Base-by-base conservation (phyloP, 2,888 invertebrate genomes). In the Drosophila falleni region DNA sequence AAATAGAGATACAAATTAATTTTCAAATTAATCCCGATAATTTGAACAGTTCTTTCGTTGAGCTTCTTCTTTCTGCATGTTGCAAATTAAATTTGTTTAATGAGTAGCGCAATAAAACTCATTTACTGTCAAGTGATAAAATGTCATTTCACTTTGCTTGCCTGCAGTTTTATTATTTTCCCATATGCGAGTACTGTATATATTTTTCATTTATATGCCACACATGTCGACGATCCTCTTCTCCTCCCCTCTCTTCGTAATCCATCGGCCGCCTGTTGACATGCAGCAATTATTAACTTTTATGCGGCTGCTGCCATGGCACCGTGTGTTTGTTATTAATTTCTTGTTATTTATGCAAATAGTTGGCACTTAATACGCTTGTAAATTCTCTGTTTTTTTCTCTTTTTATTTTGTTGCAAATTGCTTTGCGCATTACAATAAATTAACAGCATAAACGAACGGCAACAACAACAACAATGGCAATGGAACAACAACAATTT, bases 111-210 rank as follows among this genome's bases (percentile, higher is more conserved):
- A 90, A 90, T 90, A 89, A 90, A 90, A 80, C 72, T 89, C 85
- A 90, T 89, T 90, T 81, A 89, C 87, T 90, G 87, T 85, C 90
- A 88, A 88, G 88, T 90, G 90, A 90, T 88, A 90, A 90, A 85
- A 87, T 81, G 88, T 74, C 80, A 78, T 82, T 80, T 73, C 81
- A 74, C 71, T 71, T 65, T 71, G 75, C 55, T 46, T 46, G 64
- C 74, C 51, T 59, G 63, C 62, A 63, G 49, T 63, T 66, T 47
- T 60, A 44, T 44, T 31, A 42, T 19, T 60, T 66, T 56, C 44
- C 44, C 55, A 44, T 56, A 53, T 39, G 39, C 10, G 56, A 63
- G 31, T 54, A 23, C 35, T 39, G 35, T 15, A 78, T 15, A 78
- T 78, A 74, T 79, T 77, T 72, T 81, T 78, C 79, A 77, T 83